Conservation (phyloP, 1,140 invertebrate species). For the Pseudomyrmex sp. region DNA sequence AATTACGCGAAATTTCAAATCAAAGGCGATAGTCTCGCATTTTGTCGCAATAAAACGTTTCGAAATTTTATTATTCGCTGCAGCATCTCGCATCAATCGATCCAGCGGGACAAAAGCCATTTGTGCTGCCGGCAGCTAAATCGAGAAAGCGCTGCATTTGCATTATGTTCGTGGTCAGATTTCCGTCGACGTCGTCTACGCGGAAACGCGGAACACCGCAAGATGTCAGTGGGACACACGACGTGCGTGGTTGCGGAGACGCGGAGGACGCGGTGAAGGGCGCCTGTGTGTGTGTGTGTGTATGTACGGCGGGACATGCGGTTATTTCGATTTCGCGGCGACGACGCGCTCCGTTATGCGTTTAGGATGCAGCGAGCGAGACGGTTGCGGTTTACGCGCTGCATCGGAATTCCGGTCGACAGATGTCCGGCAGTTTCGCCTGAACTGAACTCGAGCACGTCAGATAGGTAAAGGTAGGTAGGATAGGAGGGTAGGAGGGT, state of each 20-base stretch:
- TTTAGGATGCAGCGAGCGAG: constrained; percentile 18
- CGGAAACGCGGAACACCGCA: constrained; percentile 17
- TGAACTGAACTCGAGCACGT: constrained; percentile 48
- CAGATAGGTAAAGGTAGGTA: neutral
- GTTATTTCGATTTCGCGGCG: constrained; percentile 50
- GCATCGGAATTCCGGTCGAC: constrained; percentile 54
- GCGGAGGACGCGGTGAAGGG: neutral
- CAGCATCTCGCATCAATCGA: neutral
- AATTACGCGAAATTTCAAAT: too few species aligned
- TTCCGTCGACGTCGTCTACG: constrained; percentile 11
- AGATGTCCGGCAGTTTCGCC: constrained; percentile 52
- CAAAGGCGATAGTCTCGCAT: too few species aligned
- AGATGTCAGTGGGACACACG: constrained; percentile 26
- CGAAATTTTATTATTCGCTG: neutral
- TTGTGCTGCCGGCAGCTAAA: neutral
- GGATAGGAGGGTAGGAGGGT: neutral
- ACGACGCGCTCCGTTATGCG: neutral
- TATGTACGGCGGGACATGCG: constrained; percentile 24
- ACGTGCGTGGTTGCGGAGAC: constrained; percentile 13
- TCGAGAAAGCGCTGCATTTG: neutral
- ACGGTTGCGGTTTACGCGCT: constrained; percentile 44
- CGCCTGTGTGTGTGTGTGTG: neutral
- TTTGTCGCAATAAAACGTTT: too few species aligned
- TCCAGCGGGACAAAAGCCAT: neutral
- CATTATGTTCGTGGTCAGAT: constrained; percentile 22